Base-by-base conservation (phyloP, 2,797 vertebrate species). In the Ataeniobius toweri region DNA sequence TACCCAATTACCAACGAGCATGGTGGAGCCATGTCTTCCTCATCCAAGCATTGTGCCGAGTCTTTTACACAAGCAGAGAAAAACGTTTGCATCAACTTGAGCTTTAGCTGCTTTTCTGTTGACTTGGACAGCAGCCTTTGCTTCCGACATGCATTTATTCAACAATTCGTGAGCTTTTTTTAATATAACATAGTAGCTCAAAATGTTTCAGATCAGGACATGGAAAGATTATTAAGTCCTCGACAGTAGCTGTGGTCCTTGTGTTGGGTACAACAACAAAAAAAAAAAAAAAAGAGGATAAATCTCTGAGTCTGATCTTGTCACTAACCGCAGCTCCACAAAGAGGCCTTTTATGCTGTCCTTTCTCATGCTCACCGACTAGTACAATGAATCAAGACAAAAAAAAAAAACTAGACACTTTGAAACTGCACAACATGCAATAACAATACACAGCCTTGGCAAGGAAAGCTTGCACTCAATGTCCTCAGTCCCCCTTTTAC, bases 401-500 rank as follows among this genome's bases (percentile, higher is more conserved):
- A 39, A 65, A 36, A 6, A 88, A 92, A 89, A 93, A 91, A 86
- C 84, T 44, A 76, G 86, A 89, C 86, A 78, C 90, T 90, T 83
- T 86, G 81, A 80, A 91, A 92, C 84, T 85, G 92, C 84, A 87
- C 88, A 90, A 89, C 91, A 87, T 90, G 91, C 91, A 93, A 87
- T 86, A 89, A 90, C 91, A 92, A 92, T 88, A 89, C 89, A 78
- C 78, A 77, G 86, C 72, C 80, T 89, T 92, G 91, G 91, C 89
- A 83, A 76, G 82, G 78, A 87, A 81, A 87, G 86, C 85, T 89
- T 89, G 89, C 58, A 91, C 90, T 92, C 65, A 87, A 85, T 89
- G 89, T 91, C 85, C 91, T 89, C 69, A 80, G 44, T 41, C 76
- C 83, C 86, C 71, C 46, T 65, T 75, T 48, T 80, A 76, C 77